These are phyloP conservation scores for Brachionus asplanchnoidis DNA, from an alignment of 1,140 invertebrate species.

Conservation along the genomic window DNA sequence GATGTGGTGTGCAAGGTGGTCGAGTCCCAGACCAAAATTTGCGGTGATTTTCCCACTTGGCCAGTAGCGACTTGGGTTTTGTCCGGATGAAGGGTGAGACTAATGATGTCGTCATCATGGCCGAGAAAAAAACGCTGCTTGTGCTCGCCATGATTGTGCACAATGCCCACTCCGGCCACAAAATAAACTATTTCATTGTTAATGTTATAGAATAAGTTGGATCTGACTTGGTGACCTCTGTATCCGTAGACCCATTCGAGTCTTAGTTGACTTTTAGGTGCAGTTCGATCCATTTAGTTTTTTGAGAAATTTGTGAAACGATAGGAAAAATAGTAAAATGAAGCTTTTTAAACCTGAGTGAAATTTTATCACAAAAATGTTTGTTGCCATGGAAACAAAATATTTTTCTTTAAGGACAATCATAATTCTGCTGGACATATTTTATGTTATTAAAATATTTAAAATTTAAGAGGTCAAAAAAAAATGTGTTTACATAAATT, in stretches of 20 bases:
- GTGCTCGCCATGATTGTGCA: constrained; percentile 52
- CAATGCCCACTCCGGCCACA: constrained; percentile 57
- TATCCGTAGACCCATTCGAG: constrained; percentile 58
- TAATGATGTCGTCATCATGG: constrained; percentile 58
- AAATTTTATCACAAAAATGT: constrained; percentile 18
- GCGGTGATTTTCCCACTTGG: constrained; percentile 55
- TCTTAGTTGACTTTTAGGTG: constrained; percentile 32
- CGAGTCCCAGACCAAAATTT: constrained; percentile 56
- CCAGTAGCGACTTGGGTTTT: constrained; percentile 54
- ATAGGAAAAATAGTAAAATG: background rate
- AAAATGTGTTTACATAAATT: background rate
- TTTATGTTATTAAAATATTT: background rate
- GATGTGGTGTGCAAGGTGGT: constrained; percentile 49
- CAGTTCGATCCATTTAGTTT: constrained; percentile 36
- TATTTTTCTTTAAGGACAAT: background rate
- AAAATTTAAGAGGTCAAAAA: background rate
- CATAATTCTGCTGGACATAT: background rate
- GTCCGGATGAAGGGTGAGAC: constrained; percentile 54
- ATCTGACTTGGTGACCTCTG: constrained; percentile 56
- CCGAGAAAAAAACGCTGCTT: constrained; percentile 56
- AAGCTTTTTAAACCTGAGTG: background rate
- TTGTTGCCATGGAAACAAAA: constrained; percentile 2
- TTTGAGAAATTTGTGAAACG: background rate
- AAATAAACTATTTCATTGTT: constrained; percentile 56
- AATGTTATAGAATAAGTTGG: constrained; percentile 54